Conservation (phyloP, 37 sponge, comb jelly and placozoan genomes). For the Bolinopsis microptera region DNA sequence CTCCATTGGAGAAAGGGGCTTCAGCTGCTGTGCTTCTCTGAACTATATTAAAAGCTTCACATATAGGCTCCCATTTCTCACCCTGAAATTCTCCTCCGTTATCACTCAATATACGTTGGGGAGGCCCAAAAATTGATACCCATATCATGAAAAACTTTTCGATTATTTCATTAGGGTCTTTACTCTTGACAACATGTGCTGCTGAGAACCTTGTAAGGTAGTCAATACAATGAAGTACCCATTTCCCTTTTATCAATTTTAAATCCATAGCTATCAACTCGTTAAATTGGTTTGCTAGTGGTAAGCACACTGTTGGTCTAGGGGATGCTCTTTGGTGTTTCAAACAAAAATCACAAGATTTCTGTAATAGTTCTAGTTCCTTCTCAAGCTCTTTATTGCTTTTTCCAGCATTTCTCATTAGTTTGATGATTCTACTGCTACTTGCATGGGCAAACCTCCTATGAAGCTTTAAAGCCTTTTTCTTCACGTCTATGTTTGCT, state of each 20-base stretch:
- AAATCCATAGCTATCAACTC: constrained; percentile 31
- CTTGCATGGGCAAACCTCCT: no score
- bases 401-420: not conserved
- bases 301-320: not conserved
- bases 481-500: no score
- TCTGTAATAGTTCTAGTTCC: not conserved
- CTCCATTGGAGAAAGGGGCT: not conserved
- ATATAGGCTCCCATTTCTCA: not conserved
- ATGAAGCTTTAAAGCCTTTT: no score
- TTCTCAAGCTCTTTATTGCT: not conserved
- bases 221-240: constrained; percentile 26
- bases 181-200: not conserved
- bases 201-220: constrained; percentile 30
- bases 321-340: constrained; percentile 22
- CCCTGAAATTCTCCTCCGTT: constrained; percentile 21
- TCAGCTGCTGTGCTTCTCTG: constrained; percentile 13
- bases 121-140: not conserved
- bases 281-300: not conserved
- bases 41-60: not conserved
- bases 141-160: constrained; percentile 38
- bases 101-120: not conserved
- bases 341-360: not conserved
- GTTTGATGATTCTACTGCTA: not conserved
- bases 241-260: not conserved
- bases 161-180: constrained; percentile 18